Evolutionary conservation across 2,888 invertebrate genomes (phyloP).

Genomic region (Diarsia brunnea): DNA sequence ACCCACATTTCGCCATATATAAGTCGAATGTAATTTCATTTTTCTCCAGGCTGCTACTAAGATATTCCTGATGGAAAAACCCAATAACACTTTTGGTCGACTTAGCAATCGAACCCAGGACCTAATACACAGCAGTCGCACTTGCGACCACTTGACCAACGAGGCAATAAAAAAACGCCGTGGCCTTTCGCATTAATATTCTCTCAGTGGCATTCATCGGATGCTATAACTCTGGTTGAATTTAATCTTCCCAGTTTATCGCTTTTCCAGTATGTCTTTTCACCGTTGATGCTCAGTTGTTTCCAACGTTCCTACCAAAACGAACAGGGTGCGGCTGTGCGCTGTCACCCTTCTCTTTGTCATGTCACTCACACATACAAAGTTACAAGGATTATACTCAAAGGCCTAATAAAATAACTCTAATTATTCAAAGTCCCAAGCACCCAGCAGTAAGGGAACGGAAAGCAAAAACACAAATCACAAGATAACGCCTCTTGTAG

Average conservation of each 20-base stretch:
- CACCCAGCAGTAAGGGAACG: constrained; percentile 62
- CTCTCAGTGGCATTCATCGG: background rate
- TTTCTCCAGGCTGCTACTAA: no score
- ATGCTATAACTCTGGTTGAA: background rate
- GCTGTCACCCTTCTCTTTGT: background rate
- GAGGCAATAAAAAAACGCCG: background rate
- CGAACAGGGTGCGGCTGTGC: background rate
- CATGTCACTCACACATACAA: constrained; percentile 23
- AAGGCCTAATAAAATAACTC: constrained; percentile 33
- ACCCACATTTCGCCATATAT: no score
- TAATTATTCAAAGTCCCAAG: constrained; percentile 47
- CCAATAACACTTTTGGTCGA: no score
- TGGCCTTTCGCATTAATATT: no score
- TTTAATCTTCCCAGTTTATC: background rate
- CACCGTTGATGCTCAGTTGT: background rate
- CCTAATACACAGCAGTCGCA: no score
- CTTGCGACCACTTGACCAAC: background rate
- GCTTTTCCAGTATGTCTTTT: background rate
- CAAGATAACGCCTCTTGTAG: constrained; percentile 82
- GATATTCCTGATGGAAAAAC: no score
- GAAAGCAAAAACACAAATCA: constrained; percentile 83
- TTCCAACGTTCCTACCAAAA: constrained; percentile 4
- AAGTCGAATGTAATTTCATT: no score
- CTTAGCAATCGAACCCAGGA: no score
- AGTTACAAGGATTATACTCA: background rate